These are phyloP conservation scores for Gavialis gangeticus DNA, from an alignment of 2,113 vertebrate genomes.

Conservation along the genomic window DNA sequence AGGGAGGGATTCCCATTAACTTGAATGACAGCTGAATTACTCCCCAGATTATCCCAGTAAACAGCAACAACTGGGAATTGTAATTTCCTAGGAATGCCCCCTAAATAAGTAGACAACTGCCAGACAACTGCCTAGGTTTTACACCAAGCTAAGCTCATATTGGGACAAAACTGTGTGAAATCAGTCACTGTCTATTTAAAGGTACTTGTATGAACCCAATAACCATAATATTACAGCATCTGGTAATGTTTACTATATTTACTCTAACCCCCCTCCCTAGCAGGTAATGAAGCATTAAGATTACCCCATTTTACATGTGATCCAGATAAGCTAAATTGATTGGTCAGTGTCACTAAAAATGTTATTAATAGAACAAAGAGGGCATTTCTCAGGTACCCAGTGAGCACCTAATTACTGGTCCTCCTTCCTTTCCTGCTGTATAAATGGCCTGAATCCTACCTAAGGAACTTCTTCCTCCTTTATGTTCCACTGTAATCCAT, in stretches of 20 bases:
- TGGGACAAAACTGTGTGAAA: not conserved
- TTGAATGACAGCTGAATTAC: not conserved
- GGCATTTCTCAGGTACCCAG: not conserved
- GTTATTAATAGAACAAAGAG: not conserved
- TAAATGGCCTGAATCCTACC: not conserved
- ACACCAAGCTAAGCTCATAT: not conserved
- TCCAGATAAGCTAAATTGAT: not conserved
- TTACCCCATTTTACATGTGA: not conserved
- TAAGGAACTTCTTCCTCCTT: no score
- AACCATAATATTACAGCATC: not conserved
- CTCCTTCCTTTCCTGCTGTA: not conserved
- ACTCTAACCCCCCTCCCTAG: not conserved
- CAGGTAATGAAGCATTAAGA: not conserved
- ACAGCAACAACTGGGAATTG: not conserved
- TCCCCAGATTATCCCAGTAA: not conserved
- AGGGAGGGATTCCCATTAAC: not conserved
- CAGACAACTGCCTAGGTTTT: not conserved
- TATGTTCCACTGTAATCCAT: no score
- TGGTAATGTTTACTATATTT: not conserved
- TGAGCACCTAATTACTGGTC: not conserved
- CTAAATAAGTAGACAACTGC: no score
- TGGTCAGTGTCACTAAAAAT: not conserved
- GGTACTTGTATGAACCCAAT: not conserved
- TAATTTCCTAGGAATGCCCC: not conserved
- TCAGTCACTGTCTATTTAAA: not conserved